phyloP scores from a whole-genome alignment of 2,888 invertebrate species.

The Melanophora roralis region DNA sequence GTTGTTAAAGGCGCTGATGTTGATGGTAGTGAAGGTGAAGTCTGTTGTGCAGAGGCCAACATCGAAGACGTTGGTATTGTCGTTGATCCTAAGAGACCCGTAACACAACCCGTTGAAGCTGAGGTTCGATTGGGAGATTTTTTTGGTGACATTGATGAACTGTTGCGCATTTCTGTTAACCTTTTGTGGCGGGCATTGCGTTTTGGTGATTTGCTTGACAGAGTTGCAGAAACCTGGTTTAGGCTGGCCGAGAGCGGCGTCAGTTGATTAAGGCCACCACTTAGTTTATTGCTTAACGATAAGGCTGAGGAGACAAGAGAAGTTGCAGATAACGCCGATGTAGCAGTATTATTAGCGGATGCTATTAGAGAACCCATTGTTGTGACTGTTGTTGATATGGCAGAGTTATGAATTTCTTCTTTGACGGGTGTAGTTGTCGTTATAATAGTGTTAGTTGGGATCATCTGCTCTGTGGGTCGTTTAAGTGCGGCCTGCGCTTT shows the following conservation, averaged over 20 bases:
- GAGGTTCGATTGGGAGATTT: constrained; percentile 71
- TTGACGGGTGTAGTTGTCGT: constrained; percentile 70
- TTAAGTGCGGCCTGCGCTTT: constrained; percentile 82
- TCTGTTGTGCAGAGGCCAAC: constrained; percentile 13
- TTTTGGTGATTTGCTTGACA: constrained; percentile 73
- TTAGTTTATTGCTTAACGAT: constrained; percentile 68
- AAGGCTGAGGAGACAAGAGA: constrained; percentile 66
- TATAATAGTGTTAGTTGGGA: constrained; percentile 37
- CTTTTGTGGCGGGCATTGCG: constrained; percentile 73
- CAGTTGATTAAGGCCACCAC: constrained; percentile 63
- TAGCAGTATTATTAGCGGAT: constrained; percentile 63
- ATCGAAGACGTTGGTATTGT: constrained; percentile 56
- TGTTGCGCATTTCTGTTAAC: constrained; percentile 69
- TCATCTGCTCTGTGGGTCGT: constrained; percentile 72
- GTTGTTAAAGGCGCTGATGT: constrained; percentile 41
- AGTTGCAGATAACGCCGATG: constrained; percentile 65
- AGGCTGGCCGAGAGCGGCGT: constrained; percentile 61
- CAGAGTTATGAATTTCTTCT: constrained; percentile 70
- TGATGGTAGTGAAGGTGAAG: constrained; percentile 19
- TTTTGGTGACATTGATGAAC: constrained; percentile 74
- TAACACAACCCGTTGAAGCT: constrained; percentile 13
- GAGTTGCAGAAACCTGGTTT: constrained; percentile 63
- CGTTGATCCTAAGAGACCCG: constrained; percentile 45
- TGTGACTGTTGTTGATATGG: constrained; percentile 64
- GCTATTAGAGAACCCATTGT: constrained; percentile 64